Conservation (phyloP, 2,113 vertebrate genomes). For the Rhombomys opimus region DNA sequence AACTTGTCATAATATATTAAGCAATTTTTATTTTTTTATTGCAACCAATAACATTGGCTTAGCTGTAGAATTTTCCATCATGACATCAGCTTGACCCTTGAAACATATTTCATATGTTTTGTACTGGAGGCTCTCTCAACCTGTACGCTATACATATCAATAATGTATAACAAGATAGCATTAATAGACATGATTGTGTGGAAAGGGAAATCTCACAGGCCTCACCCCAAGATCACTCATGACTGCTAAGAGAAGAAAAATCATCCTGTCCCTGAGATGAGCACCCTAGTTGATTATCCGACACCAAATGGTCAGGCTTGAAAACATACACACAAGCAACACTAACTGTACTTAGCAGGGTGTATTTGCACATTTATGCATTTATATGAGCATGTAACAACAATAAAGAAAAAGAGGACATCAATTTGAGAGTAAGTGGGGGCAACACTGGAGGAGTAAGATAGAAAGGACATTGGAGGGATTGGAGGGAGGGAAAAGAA, state of each 20-base stretch:
- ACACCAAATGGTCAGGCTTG: background rate
- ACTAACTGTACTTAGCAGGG: background rate
- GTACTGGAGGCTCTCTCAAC: background rate
- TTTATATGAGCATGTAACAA: background rate
- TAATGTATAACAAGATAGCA: background rate
- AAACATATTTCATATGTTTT: background rate
- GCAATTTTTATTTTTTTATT: background rate
- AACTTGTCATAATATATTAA: background rate
- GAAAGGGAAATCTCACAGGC: background rate
- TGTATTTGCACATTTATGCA: background rate
- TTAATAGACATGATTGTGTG: background rate
- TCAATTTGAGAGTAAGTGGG: background rate
- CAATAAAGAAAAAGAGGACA: background rate
- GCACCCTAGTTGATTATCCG: background rate
- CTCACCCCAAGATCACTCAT: background rate
- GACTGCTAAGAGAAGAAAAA: background rate
- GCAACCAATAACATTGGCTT: background rate
- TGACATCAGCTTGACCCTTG: background rate
- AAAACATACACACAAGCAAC: background rate
- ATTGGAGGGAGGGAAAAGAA: background rate
- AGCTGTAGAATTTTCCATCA: background rate
- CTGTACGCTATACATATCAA: background rate
- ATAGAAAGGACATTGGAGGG: background rate
- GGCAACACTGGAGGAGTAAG: accelerated
- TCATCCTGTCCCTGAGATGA: background rate